These are phyloP conservation scores for Sebastes nivosus DNA, from an alignment of 2,797 vertebrate species.

Conservation along the genomic window DNA sequence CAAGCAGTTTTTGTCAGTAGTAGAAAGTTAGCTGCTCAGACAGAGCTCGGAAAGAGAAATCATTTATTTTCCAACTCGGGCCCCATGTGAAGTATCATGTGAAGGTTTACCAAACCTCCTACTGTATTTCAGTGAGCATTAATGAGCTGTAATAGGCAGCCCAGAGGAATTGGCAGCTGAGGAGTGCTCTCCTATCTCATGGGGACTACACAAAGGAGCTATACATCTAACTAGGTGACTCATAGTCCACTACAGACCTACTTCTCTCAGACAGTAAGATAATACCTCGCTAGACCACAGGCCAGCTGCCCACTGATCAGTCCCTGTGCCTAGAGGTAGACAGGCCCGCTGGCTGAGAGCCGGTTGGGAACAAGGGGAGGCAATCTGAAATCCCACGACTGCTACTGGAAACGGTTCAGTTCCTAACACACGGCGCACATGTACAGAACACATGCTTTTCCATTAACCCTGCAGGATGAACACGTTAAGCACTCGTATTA, in stretches of 20 bases:
- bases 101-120: conserved; percentile 34
- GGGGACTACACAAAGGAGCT: conserved; percentile 63
- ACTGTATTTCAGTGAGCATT: conserved; percentile 48
- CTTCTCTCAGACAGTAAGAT: conserved; percentile 69
- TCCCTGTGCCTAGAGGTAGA: conserved; percentile 36
- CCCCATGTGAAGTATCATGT: conserved; percentile 36
- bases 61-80: conserved; percentile 12
- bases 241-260: conserved; percentile 53
- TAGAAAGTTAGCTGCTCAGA: not conserved
- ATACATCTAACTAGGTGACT: conserved; percentile 65
- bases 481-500: not conserved
- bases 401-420: conserved; percentile 41
- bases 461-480: not conserved
- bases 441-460: conserved; percentile 20
- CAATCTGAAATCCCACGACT: conserved; percentile 12
- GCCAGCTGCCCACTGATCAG: conserved; percentile 59
- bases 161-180: conserved; percentile 18
- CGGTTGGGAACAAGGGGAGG: conserved; percentile 30
- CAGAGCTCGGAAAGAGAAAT: conserved; percentile 12
- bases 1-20: not conserved
- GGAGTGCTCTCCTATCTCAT: conserved; percentile 45
- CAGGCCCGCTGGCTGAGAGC: conserved; percentile 46
- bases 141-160: conserved; percentile 46
- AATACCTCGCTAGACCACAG: conserved; percentile 70
- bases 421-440: conserved; percentile 24